These are phyloP conservation scores for Ditylenchus weischeri DNA, from an alignment of 2,888 invertebrate species.

Conservation along the genomic window DNA sequence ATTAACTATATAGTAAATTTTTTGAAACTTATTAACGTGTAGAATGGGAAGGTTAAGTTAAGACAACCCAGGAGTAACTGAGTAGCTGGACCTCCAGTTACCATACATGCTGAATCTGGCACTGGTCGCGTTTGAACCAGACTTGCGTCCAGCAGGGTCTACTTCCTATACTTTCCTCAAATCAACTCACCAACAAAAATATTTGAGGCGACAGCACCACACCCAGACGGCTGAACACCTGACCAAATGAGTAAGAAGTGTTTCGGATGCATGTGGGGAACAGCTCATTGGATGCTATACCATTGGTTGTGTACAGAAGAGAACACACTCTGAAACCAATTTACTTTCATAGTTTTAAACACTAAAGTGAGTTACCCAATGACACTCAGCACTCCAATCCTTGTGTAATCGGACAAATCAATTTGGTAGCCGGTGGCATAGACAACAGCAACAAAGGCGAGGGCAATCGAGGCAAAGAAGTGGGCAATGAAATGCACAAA, in stretches of 20 bases:
- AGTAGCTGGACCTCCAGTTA: no score
- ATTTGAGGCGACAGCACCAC: conserved; percentile 49
- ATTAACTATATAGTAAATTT: no score
- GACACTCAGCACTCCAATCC: conserved; percentile 23
- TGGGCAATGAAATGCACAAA: conserved; percentile 41
- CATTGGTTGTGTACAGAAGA: conserved; percentile 40
- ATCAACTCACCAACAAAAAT: conserved; percentile 38
- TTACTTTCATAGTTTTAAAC: conserved; percentile 1
- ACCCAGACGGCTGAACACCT: conserved; percentile 46
- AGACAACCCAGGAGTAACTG: no score
- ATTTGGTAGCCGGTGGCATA: conserved; percentile 36
- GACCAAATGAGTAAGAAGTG: conserved; percentile 45
- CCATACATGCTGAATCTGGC: no score
- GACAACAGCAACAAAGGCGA: conserved; percentile 33
- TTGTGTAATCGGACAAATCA: conserved; percentile 26
- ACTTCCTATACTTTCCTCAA: background rate
- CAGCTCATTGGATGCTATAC: conserved; percentile 46
- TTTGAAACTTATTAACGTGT: no score
- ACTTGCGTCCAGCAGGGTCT: background rate
- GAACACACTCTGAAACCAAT: conserved; percentile 25
- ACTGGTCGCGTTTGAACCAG: background rate
- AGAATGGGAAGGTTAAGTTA: no score
- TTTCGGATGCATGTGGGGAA: conserved; percentile 54
- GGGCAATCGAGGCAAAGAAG: conserved; percentile 34
- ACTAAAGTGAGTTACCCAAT: conserved; percentile 23